Base-by-base conservation (phyloP, 2,797 vertebrate species). In the Squalus acanthias region DNA sequence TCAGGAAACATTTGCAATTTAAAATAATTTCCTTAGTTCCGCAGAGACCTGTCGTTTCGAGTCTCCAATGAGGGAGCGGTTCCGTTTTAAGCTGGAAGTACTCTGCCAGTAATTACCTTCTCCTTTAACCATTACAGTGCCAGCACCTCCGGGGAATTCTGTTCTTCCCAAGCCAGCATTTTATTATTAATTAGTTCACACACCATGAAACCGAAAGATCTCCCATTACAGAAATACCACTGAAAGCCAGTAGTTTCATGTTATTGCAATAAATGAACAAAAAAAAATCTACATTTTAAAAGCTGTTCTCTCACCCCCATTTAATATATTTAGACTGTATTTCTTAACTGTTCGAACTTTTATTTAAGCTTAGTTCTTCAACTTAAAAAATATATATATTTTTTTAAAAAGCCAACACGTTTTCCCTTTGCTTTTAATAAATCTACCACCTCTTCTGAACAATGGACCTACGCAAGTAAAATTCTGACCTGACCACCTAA, bases 1-100 rank as follows among this genome's bases (percentile, higher is more conserved):
- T 76, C 69, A 95, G 94, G 94, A 95, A 95, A 74, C n/a, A 57
- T n/a, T 46, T 95, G 65, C 70, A 95, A 95, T 95, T 95, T 95
- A 95, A 95, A 74, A 26, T 57, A 74, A 76, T 95, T 95, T 95
- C 50, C 70, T 57, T 57, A 22, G 53, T 17, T 95, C 69, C 94
- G 9, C 53, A 57, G 94, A 76, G 91, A 93, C n/a, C 53, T 29
- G 69, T 95, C 70, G 76, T 95, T 95, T 76, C 50, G 33, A 50
- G 39, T 29, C 33, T 91, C 57, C 29, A 91, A 63, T 33, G 88
- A 63, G 57, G 57, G 65, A 69, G 63, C 15, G 13, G 63, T 15
- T 67, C 13, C 4, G 46, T 33, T 57, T 95, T 72, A 53, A 53
- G 69, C 4, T 57, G 70, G 26, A 95, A 95, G 15, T 93, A 69